Evolutionary conservation across 2,113 vertebrate genomes (phyloP), one percentile per base, ranked within the genome.

Genomic region (Malaclemys terrapin): DNA sequence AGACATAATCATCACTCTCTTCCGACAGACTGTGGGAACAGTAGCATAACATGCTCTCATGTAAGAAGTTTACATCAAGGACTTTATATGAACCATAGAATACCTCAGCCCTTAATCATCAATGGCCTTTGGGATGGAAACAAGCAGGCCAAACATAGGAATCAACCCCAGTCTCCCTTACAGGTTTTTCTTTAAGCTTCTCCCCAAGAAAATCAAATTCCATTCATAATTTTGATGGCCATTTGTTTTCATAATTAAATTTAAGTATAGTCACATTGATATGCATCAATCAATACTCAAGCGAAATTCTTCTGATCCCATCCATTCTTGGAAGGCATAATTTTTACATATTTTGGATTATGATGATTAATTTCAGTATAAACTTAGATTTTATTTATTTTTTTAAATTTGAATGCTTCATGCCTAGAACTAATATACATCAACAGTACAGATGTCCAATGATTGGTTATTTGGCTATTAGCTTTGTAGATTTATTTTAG

Each of bases 381-480:
- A 78, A 45, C 80, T 83, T 69, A 83, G 65, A 47, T 82, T 69
- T 82, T 75, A 27, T 53, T 42, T 57, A 52, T 12, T 52, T 56
- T 95, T 96, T 94, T 86, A 88, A 96, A 91, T 80, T 88, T 0
- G 72, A 89, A 84, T 85, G 81, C 80, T 84, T 96, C 72, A 85
- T 95, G 79, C 24, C 19, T 80, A 82, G 80, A 96, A 92, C 82
- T 86, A 92, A 93, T 93, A 96, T 56, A 96, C 88, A 87, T 93
- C 89, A 95, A 96, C 94, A 95, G 83, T 84, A 75, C 91, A 97
- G 91, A 83, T 50, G 89, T 86, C 80, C 91, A 56, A 89, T 27
- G n/a, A 87, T 29, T 49, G 72, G 54, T 78, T 93, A 82, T 89
- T 25, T 57, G 91, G 81, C 80, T 11, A 31, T 31, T 50, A 84